Percentiles rank a stretch among this genome's conserved stretches.
Evolutionary conservation across 2,888 invertebrate genomes (phyloP).

Genomic region (Trichogramma dendrolimi): DNA sequence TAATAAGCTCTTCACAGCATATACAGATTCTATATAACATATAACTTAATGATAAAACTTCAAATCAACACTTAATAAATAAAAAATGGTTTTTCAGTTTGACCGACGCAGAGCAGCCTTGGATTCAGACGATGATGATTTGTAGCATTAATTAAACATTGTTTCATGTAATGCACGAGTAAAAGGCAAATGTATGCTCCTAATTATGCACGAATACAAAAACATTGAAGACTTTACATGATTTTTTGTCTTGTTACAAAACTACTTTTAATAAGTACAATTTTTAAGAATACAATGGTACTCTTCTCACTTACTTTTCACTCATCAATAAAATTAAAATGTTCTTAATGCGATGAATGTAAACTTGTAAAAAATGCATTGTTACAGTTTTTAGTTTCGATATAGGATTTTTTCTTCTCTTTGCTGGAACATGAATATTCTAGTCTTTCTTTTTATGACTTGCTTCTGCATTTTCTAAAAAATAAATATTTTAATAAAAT

Average conservation of each 20-base stretch:
- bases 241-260: neutral
- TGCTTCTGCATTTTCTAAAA: slow-evolving; percentile 36
- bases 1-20: slow-evolving; percentile 1
- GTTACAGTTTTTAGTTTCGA: slow-evolving; percentile 24
- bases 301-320: slow-evolving; percentile 6
- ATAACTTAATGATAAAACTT: slow-evolving; percentile 3
- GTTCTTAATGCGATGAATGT: neutral
- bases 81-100: slow-evolving; percentile 57
- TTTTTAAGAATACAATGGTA: slow-evolving; percentile 19
- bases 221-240: neutral
- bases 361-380: slow-evolving; percentile 18
- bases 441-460: slow-evolving; percentile 49
- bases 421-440: slow-evolving; percentile 18
- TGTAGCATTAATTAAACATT: slow-evolving; percentile 36
- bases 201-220: neutral
- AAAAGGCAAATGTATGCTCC: neutral
- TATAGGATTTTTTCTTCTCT: slow-evolving; percentile 20
- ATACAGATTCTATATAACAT: neutral
- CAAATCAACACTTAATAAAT: neutral
- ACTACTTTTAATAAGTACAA: slow-evolving; percentile 10
- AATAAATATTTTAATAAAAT: slow-evolving; percentile 23
- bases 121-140: slow-evolving; percentile 73
- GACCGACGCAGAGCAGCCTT: slow-evolving; percentile 83
- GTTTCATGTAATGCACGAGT: neutral
- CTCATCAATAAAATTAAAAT: neutral